These are phyloP conservation scores for Sphinx pinastri DNA, from an alignment of 2,888 invertebrate species.

Conservation along the genomic window DNA sequence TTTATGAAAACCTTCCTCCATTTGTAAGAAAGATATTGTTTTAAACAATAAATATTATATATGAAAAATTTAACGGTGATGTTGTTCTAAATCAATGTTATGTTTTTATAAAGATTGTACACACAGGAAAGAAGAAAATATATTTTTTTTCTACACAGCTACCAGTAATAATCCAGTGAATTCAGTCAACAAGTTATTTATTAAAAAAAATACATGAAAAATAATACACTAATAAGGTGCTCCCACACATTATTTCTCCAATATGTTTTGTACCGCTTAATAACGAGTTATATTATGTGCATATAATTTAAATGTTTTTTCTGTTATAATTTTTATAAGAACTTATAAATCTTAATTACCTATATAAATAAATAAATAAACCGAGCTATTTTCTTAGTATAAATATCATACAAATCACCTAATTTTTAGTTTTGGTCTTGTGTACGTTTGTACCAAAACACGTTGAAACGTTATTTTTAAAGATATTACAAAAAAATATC, in stretches of 20 bases:
- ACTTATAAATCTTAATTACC: not conserved
- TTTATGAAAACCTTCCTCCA: too few relatives aligned
- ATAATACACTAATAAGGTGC: too few relatives aligned
- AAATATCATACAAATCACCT: too few relatives aligned
- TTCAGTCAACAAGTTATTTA: slow-evolving; percentile 4
- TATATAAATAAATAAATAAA: not conserved
- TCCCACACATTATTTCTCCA: too few relatives aligned
- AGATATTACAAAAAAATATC: not conserved
- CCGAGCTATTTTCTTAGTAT: not conserved
- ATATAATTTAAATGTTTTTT: too few relatives aligned
- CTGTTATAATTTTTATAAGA: not conserved
- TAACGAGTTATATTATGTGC: too few relatives aligned
- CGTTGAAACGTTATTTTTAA: not conserved
- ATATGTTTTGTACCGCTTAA: too few relatives aligned
- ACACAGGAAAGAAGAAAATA: not conserved
- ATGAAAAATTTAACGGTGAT: not conserved
- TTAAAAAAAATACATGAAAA: not conserved
- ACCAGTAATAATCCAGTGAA: not conserved
- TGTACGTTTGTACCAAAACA: too few relatives aligned
- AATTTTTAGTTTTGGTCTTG: too few relatives aligned
- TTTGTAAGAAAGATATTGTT: not conserved
- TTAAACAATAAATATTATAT: slow-evolving; percentile 1
- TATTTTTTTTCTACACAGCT: not conserved
- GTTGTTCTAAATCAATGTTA: slow-evolving; percentile 36
- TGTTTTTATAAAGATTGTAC: slow-evolving; percentile 42